phyloP scores from a whole-genome alignment of 35 echinoderm and acorn worm genomes.

The Ophiothrix spiculata region DNA sequence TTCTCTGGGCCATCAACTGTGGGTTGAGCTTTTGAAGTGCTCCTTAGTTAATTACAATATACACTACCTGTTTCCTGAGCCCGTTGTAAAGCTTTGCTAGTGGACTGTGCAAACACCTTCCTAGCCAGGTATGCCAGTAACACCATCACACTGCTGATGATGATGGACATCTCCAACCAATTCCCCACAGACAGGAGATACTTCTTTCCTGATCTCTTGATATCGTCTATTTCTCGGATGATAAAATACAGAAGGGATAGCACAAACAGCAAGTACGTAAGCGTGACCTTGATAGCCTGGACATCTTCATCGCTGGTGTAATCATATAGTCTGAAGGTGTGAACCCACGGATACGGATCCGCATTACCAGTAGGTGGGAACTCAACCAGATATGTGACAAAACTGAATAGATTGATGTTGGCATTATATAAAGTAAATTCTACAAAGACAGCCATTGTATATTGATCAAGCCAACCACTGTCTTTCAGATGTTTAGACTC shows the following conservation, averaged over 20 bases:
- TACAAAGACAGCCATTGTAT: background rate
- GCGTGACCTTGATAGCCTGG: background rate
- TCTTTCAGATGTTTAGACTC: background rate
- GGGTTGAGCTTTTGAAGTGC: too few species aligned
- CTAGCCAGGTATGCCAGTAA: background rate
- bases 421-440: background rate
- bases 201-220: background rate
- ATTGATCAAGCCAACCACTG: background rate
- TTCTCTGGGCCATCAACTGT: too few species aligned
- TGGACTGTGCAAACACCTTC: background rate
- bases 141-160: background rate
- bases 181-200: background rate
- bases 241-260: background rate
- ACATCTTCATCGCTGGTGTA: background rate
- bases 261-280: background rate
- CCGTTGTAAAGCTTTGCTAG: background rate
- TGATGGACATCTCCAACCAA: background rate
- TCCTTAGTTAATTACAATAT: too few species aligned
- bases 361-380: background rate
- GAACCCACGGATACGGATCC: background rate
- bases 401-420: background rate
- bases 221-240: conserved; percentile 1
- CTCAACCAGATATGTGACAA: background rate
- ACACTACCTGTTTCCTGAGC: background rate
- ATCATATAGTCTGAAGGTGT: background rate